A percentile compares a stretch with the other conserved stretches of the same genome.
phyloP scores from a whole-genome alignment of 2,113 vertebrate genomes.

The Clarias gariepinus region DNA sequence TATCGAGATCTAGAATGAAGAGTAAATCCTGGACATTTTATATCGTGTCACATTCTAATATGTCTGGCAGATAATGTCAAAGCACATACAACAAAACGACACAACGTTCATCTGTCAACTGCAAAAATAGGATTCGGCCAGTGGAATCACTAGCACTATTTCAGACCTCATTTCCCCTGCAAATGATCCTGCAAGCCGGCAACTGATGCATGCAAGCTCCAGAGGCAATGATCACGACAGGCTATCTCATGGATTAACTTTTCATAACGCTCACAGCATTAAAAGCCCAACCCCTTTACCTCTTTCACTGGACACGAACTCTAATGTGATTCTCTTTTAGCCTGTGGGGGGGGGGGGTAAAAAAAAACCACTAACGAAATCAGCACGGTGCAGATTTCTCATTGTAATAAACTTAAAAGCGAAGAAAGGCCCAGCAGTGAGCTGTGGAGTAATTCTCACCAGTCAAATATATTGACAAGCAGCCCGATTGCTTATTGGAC shows the following conservation, averaged over 20 bases:
- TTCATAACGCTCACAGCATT: slow-evolving; percentile 50
- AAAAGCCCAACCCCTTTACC: slow-evolving; percentile 28
- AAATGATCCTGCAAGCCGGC: slow-evolving; percentile 53
- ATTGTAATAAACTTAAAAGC: not conserved
- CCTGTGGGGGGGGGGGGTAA: no score
- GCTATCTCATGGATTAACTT: slow-evolving; percentile 57
- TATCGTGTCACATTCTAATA: slow-evolving; percentile 60
- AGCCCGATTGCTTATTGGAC: slow-evolving; percentile 24
- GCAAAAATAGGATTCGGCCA: slow-evolving; percentile 57
- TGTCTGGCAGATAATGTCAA: slow-evolving; percentile 43
- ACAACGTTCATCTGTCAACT: slow-evolving; percentile 49
- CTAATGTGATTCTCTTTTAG: slow-evolving; percentile 28
- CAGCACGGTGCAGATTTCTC: slow-evolving; percentile 5
- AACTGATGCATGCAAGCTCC: slow-evolving; percentile 42
- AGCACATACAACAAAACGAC: slow-evolving; percentile 43
- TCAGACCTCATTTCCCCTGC: slow-evolving; percentile 58
- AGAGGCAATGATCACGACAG: slow-evolving; percentile 47
- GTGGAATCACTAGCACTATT: slow-evolving; percentile 59
- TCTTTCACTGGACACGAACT: slow-evolving; percentile 22
- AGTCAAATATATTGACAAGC: slow-evolving; percentile 45
- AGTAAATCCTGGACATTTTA: slow-evolving; percentile 38
- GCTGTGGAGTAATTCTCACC: slow-evolving; percentile 27
- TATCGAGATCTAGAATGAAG: slow-evolving; percentile 2
- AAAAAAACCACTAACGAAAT: slow-evolving; percentile 6
- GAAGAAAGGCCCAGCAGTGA: not conserved